Percentiles rank a stretch among this genome's conserved stretches.
Evolutionary conservation across 2,888 invertebrate species (phyloP).

Genomic region (Flexamia atlantica): DNA sequence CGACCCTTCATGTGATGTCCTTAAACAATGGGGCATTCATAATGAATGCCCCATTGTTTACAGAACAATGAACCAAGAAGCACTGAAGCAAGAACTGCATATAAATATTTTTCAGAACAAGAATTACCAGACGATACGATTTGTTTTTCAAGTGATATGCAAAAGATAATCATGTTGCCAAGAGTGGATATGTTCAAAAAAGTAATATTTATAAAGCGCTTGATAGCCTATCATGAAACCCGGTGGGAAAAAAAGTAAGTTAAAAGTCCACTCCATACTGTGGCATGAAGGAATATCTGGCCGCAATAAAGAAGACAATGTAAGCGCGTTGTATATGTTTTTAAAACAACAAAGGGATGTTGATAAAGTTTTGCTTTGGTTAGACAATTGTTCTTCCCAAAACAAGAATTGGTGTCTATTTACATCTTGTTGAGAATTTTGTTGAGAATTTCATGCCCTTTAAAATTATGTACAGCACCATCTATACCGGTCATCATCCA

Average conservation of each 20-base stretch:
- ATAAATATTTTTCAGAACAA: conserved; percentile 41
- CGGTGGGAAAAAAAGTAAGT: conserved; percentile 65
- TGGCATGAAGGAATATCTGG: conserved; percentile 63
- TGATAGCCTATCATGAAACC: conserved; percentile 69
- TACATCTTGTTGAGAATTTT: too few relatives aligned
- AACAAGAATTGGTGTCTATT: neutral
- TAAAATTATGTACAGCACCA: too few relatives aligned
- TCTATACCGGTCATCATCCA: too few relatives aligned
- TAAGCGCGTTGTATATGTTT: conserved; percentile 62
- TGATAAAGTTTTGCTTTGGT: neutral
- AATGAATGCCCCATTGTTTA: conserved; percentile 15
- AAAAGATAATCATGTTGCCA: conserved; percentile 68
- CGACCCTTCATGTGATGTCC: conserved; percentile 36
- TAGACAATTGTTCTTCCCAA: neutral
- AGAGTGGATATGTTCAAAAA: conserved; percentile 70
- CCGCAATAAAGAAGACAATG: conserved; percentile 54
- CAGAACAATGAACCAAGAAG: too few relatives aligned
- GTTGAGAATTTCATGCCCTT: too few relatives aligned
- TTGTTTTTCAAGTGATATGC: conserved; percentile 45
- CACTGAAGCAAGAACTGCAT: conserved; percentile 26
- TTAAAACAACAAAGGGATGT: conserved; percentile 15
- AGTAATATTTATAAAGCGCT: conserved; percentile 67
- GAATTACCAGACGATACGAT: conserved; percentile 34
- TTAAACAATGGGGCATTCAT: conserved; percentile 47
- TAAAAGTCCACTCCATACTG: conserved; percentile 55